Conservation (phyloP, 2,797 vertebrate genomes). For the Squalus acanthias region DNA sequence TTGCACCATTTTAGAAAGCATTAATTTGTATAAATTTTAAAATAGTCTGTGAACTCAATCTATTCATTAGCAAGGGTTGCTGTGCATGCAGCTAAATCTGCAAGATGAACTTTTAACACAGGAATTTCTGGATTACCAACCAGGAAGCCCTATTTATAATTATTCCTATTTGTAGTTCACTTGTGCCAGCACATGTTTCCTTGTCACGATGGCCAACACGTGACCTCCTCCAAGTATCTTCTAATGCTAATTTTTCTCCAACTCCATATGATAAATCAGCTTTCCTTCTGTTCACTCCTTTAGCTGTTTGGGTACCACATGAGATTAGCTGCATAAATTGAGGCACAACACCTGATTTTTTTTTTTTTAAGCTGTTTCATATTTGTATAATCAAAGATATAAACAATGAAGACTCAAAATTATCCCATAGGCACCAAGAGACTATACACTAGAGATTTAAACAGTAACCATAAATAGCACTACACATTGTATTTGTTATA, state of each 20-base stretch:
- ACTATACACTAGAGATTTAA: background rate
- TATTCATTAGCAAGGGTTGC: background rate
- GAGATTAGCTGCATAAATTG: background rate
- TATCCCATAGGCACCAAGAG: background rate
- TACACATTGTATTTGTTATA: background rate
- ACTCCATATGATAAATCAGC: background rate
- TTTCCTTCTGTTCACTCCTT: background rate
- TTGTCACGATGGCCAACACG: background rate
- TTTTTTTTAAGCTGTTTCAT: background rate
- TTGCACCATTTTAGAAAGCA: background rate
- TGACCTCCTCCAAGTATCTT: background rate
- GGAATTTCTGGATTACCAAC: background rate
- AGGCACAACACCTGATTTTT: background rate
- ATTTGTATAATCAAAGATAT: background rate
- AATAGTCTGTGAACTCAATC: background rate
- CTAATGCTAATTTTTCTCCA: background rate
- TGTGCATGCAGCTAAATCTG: background rate
- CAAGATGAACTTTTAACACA: background rate
- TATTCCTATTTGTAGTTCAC: background rate
- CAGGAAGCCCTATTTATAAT: background rate
- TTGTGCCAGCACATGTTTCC: background rate
- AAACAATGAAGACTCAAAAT: background rate
- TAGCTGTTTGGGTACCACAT: background rate
- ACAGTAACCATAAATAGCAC: background rate
- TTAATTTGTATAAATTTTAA: background rate